phyloP scores from a whole-genome alignment of 2,888 invertebrate genomes.

The Corbicula japonica region DNA sequence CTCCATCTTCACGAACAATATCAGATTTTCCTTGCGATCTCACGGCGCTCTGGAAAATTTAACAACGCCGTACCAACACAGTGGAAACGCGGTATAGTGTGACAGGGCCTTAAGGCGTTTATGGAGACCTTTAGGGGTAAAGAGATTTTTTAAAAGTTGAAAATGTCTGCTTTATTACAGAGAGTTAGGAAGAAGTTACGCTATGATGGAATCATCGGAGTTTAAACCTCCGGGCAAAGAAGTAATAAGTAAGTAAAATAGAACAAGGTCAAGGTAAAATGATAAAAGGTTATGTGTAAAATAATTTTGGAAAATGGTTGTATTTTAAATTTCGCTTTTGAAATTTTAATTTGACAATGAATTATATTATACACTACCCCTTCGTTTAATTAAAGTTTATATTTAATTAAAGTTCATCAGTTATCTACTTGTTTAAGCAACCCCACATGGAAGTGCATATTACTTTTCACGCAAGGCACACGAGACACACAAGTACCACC shows the following conservation, averaged over 20 bases:
- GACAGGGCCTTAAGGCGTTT: too few species aligned
- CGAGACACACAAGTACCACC: too few species aligned
- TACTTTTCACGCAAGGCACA: too few species aligned
- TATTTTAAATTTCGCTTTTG: background rate
- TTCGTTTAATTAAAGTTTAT: background rate
- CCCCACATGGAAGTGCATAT: too few species aligned
- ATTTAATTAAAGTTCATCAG: background rate
- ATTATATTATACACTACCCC: background rate
- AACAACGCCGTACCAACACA: too few species aligned
- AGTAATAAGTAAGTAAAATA: constrained; percentile 12
- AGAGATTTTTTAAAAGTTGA: too few species aligned
- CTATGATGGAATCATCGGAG: constrained; percentile 32
- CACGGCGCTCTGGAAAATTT: too few species aligned
- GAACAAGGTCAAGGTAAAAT: background rate
- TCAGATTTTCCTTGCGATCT: too few species aligned
- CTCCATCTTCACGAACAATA: too few species aligned
- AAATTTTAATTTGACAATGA: background rate
- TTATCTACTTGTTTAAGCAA: too few species aligned
- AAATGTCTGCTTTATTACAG: constrained; percentile 15
- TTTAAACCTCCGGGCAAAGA: constrained; percentile 23
- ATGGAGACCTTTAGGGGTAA: too few species aligned
- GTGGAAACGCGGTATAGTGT: too few species aligned
- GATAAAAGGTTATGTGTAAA: background rate
- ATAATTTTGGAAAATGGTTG: background rate
- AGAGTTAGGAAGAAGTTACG: constrained; percentile 29